These are phyloP conservation scores for Myiagra hebetior DNA, from an alignment of 2,113 vertebrate species.

Conservation along the genomic window DNA sequence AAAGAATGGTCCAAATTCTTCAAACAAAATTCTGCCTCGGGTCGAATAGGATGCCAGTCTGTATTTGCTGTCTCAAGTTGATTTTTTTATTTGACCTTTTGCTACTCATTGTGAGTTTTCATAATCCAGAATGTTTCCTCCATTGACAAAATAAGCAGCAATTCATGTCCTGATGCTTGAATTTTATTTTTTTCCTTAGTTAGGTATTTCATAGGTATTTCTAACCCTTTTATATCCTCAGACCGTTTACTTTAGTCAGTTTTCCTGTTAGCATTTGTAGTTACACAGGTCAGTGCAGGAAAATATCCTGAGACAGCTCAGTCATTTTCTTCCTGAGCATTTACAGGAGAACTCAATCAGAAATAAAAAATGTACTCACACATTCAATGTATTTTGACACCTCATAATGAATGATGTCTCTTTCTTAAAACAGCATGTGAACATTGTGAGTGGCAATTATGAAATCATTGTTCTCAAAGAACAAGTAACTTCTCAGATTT, in stretches of 20 bases:
- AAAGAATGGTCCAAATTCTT: slow-evolving; percentile 40
- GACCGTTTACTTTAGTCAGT: background rate
- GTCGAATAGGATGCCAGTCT: background rate
- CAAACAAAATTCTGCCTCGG: background rate
- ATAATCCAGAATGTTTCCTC: background rate
- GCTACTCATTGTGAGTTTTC: slow-evolving; percentile 25
- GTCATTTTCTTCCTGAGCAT: background rate
- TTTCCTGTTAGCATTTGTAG: background rate
- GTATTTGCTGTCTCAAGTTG: slow-evolving; percentile 28
- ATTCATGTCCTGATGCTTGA: background rate
- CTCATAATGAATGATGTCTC: background rate
- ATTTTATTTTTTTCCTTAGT: background rate
- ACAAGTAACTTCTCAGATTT: background rate
- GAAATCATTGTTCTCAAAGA: background rate
- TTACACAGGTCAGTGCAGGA: background rate
- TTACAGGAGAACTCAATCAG: background rate
- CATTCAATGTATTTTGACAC: background rate
- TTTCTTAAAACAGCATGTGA: background rate
- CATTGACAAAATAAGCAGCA: slow-evolving; percentile 5
- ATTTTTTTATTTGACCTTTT: slow-evolving; percentile 60
- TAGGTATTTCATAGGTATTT: background rate
- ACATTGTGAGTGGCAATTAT: background rate
- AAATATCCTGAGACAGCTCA: background rate
- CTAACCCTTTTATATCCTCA: background rate
- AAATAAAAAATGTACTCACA: background rate